A percentile compares a stretch with the other conserved stretches of the same genome.
These are phyloP conservation scores for Macaca mulatta DNA, from an alignment of 2,113 vertebrate genomes.

Conservation along the genomic window DNA sequence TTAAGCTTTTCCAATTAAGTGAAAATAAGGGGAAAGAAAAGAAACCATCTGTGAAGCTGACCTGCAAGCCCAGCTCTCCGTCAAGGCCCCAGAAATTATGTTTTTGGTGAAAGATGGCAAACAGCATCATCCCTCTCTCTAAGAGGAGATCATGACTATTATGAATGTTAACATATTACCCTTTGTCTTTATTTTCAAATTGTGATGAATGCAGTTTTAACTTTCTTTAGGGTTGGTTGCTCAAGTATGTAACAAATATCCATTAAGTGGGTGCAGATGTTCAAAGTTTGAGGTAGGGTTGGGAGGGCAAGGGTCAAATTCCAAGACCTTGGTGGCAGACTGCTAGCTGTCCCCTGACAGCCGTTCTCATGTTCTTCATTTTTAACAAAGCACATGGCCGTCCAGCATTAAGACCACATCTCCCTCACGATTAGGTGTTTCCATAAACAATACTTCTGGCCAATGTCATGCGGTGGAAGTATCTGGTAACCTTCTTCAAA, in stretches of 20 bases:
- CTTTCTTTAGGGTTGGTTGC: background rate
- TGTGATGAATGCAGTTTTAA: slow-evolving; percentile 26
- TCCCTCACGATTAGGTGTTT: background rate
- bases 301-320: background rate
- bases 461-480: background rate
- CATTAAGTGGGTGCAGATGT: slow-evolving; percentile 45
- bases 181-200: slow-evolving; percentile 40
- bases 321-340: background rate
- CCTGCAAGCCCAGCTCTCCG: background rate
- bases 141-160: slow-evolving; percentile 9
- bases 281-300: background rate
- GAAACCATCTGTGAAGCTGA: background rate
- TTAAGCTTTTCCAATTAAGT: slow-evolving; percentile 17
- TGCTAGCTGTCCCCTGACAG: background rate
- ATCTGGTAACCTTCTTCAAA: background rate
- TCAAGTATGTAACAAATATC: background rate
- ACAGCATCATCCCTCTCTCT: background rate
- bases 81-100: background rate
- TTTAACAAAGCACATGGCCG: background rate
- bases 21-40: background rate
- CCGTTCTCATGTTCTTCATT: background rate
- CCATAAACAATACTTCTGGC: background rate
- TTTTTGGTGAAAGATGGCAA: slow-evolving; percentile 20
- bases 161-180: background rate
- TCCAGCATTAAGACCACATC: background rate